Percentiles rank a stretch among this genome's conserved stretches.
These are phyloP conservation scores for Cydia pomonella DNA, from an alignment of 1,140 invertebrate species.

Conservation along the genomic window DNA sequence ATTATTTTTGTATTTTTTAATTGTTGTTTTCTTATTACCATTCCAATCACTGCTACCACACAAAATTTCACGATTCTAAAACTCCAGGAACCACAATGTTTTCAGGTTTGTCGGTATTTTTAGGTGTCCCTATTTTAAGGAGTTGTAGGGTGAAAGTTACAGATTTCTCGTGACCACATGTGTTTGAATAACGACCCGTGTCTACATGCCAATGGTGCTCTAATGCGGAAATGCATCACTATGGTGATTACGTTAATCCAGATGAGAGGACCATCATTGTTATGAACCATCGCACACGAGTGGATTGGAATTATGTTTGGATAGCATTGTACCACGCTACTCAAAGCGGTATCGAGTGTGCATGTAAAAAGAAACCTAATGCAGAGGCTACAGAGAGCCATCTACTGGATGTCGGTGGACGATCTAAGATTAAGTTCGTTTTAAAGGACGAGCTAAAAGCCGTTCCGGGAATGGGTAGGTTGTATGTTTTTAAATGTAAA, in stretches of 20 bases:
- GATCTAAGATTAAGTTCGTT: constrained; percentile 84
- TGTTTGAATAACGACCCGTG: no score
- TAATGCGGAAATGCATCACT: constrained; percentile 86
- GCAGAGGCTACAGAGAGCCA: constrained; percentile 37
- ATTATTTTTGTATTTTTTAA: no score
- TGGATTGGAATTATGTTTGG: constrained; percentile 96
- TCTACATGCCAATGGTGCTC: constrained; percentile 85
- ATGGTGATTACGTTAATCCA: constrained; percentile 88
- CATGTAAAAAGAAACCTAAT: constrained; percentile 51
- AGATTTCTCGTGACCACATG: no score
- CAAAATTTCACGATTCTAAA: no score
- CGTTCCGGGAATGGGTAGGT: constrained; percentile 89
- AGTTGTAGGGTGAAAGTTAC: no score
- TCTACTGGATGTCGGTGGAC: constrained; percentile 61
- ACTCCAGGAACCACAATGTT: no score
- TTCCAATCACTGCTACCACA: no score
- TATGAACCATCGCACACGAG: constrained; percentile 93
- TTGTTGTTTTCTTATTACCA: no score
- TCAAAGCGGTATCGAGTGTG: constrained; percentile 55
- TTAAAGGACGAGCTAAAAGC: constrained; percentile 90
- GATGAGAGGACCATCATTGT: constrained; percentile 88
- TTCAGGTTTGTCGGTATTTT: no score
- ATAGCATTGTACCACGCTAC: constrained; percentile 90
- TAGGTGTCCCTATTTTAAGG: no score
- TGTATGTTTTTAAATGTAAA: constrained; percentile 28